Evolutionary conservation across 2,113 vertebrate genomes (phyloP).

Genomic region (Lathamus discolor): DNA sequence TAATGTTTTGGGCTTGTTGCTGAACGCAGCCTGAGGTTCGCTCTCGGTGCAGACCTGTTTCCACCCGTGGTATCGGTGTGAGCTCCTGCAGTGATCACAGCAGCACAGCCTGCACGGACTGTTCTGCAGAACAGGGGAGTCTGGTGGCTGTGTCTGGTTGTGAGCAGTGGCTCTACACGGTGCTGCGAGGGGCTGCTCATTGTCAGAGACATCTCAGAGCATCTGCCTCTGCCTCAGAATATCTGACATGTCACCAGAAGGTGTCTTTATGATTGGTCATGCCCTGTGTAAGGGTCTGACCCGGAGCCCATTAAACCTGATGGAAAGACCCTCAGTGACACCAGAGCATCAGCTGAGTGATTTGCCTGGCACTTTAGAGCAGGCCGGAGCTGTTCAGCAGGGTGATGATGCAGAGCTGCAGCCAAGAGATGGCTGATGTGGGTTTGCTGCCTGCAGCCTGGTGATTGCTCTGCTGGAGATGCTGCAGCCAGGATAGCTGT

Average conservation of each 20-base stretch:
- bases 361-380: not conserved
- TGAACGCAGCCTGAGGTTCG: rapidly evolving
- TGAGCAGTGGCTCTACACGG: no score
- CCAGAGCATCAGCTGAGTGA: not conserved
- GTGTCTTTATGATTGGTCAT: not conserved
- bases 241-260: not conserved
- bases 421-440: not conserved
- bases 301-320: not conserved
- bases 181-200: not conserved
- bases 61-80: rapidly evolving
- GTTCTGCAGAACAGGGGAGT: rapidly evolving
- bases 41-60: not conserved
- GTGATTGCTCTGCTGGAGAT: not conserved
- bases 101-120: rapidly evolving
- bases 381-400: not conserved
- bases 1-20: not conserved
- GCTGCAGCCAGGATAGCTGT: not conserved
- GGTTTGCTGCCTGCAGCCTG: not conserved
- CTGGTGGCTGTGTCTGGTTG: not conserved
- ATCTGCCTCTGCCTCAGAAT: not conserved
- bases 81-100: not conserved
- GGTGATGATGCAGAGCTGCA: not conserved
- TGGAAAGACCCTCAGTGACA: not conserved
- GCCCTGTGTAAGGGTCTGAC: not conserved
- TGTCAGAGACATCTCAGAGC: not conserved